These are phyloP conservation scores for Melanchra persicariae DNA, from an alignment of 2,888 invertebrate genomes.

Conservation along the genomic window DNA sequence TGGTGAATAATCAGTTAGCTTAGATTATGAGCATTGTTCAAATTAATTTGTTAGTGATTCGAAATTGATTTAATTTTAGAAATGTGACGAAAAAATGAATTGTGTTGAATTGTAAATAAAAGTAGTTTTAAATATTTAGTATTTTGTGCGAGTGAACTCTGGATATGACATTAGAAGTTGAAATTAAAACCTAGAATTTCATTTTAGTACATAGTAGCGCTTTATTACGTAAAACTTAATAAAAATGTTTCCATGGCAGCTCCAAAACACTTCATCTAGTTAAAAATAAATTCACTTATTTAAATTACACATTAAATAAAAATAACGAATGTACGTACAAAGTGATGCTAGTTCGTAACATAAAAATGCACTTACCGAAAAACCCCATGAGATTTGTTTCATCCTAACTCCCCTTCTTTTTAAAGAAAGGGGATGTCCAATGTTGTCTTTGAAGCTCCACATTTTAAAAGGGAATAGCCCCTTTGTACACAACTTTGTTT, in stretches of 20 bases:
- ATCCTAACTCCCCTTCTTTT: constrained; percentile 42
- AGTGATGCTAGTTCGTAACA: constrained; percentile 17
- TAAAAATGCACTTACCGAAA: constrained; percentile 34
- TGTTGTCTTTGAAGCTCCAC: constrained; percentile 43
- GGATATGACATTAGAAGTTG: constrained; percentile 3
- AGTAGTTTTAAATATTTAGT: constrained; percentile 35
- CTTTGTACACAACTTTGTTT: constrained; percentile 47
- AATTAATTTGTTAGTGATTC: constrained; percentile 28
- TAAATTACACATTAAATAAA: constrained; percentile 6
- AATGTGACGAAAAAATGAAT: background rate
- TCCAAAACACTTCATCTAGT: background rate
- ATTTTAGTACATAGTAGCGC: background rate
- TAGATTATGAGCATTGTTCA: constrained; percentile 43
- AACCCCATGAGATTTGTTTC: constrained; percentile 39
- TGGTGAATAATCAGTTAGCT: constrained; percentile 26
- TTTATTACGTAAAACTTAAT: background rate
- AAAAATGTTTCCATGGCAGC: background rate
- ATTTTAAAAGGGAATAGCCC: constrained; percentile 32
- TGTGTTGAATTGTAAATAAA: constrained; percentile 52
- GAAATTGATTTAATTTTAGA: constrained; percentile 24
- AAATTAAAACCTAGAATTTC: background rate
- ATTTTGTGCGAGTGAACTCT: constrained; percentile 18
- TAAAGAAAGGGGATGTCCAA: constrained; percentile 38
- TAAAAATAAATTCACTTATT: constrained; percentile 3
- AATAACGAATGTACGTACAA: constrained; percentile 14